Base-by-base conservation (phyloP, 2,888 invertebrate genomes). In the Chymomyza fuscimana region DNA sequence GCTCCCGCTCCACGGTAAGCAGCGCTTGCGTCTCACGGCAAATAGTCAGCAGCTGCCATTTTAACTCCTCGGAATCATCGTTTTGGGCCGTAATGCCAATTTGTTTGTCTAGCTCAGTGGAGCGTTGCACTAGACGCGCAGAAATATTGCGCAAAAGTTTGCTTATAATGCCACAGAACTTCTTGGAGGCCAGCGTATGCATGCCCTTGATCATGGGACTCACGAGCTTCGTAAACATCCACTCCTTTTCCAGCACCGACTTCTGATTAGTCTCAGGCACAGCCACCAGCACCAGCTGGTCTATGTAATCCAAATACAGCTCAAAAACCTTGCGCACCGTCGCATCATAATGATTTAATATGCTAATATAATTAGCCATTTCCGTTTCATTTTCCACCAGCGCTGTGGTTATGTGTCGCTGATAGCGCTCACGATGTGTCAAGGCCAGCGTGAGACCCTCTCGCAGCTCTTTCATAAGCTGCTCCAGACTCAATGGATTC, bases 401-500 rank as follows among this genome's bases (percentile, higher is more conserved):
- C 61, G 94, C 94, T 10, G 94, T 94, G 15, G 92, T 92, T 66
- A 95, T 94, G 90, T 96, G 94, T 2, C 93, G 93, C 60, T 94
- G 93, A 90, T 95, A 97, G 86, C 96, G 94, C 82, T 95, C 94
- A 15, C 97, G 95, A 92, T 97, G 96, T 69, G 95, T 94, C 54
- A 96, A 94, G 15, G 98, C 97, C 61, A 97, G 95, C 83, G 95
- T 95, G 66, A 99, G 92, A 0, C 97, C 97, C 87, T 98, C 98
- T 74, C 97, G 96, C 77, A 98, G 93, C 92, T 99, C 98, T 88
- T 96, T 95, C 93, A 97, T 96, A 63, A 97, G 91, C 93, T 98
- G 97, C 86, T 96, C 94, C 60, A 98, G 94, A 80, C 97, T 97
- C 60, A 98, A 93, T 7, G 96, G 95, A 63, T 97, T 97, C 0